Percentiles rank a stretch among this genome's conserved stretches.
phyloP scores from a whole-genome alignment of 2,797 vertebrate genomes.

The Manis javanica region DNA sequence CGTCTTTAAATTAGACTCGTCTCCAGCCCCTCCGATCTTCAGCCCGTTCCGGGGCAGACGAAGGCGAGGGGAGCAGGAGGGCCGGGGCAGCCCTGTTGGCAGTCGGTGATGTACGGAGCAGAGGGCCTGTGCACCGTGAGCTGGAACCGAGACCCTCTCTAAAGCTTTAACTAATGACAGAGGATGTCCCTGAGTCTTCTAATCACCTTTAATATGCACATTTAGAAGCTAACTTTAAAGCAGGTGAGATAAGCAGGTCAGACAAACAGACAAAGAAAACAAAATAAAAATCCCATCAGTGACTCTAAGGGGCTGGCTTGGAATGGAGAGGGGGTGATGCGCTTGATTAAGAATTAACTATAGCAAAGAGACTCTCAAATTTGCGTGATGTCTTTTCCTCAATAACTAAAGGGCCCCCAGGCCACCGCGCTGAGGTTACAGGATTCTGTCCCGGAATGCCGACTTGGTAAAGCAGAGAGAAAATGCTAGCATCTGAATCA shows the following conservation, averaged over 20 bases:
- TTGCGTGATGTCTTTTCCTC: background rate
- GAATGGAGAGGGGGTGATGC: accelerated
- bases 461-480: background rate
- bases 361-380: background rate
- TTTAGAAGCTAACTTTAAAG: slow-evolving; percentile 79
- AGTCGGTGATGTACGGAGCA: slow-evolving; percentile 85
- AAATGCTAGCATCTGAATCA: accelerated
- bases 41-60: slow-evolving; percentile 77
- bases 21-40: slow-evolving; percentile 85
- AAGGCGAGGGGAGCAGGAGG: slow-evolving; percentile 83
- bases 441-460: background rate
- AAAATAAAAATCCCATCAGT: slow-evolving; percentile 39
- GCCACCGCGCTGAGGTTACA: background rate
- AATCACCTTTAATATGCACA: slow-evolving; percentile 87
- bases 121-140: slow-evolving; percentile 72
- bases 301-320: background rate
- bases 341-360: background rate
- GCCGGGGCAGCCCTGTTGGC: slow-evolving; percentile 82
- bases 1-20: slow-evolving; percentile 89
- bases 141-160: slow-evolving; percentile 82
- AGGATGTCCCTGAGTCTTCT: slow-evolving; percentile 87
- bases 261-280: slow-evolving; percentile 57
- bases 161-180: slow-evolving; percentile 87
- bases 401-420: background rate
- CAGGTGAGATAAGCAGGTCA: slow-evolving; percentile 73